A percentile compares a stretch with the other conserved stretches of the same genome.
These are phyloP conservation scores for Erithacus rubecula DNA, from an alignment of 2,797 vertebrate genomes.

Conservation along the genomic window DNA sequence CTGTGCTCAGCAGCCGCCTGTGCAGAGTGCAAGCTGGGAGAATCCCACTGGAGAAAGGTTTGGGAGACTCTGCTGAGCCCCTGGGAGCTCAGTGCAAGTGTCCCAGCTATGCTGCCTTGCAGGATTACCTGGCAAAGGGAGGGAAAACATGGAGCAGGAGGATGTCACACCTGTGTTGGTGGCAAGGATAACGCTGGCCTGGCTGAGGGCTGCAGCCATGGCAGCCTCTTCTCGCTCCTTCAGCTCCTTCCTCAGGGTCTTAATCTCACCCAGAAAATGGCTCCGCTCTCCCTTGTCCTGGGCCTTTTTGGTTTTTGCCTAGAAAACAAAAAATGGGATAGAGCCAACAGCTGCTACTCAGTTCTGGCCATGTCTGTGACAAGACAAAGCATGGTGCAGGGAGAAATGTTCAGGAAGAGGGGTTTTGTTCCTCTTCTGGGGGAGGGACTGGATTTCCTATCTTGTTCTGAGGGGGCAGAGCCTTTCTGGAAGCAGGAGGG, in stretches of 20 bases:
- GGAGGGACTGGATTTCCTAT: not conserved
- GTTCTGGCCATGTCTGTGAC: accelerated
- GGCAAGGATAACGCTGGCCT: constrained; percentile 84
- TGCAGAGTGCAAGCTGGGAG: not conserved
- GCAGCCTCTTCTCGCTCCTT: constrained; percentile 85
- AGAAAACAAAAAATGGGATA: not conserved
- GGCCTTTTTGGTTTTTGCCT: constrained; percentile 83
- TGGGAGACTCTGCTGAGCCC: not conserved
- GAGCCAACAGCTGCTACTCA: not conserved
- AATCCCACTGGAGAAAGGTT: not conserved
- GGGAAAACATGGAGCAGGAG: not conserved
- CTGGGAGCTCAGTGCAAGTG: not conserved
- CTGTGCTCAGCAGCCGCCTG: not conserved
- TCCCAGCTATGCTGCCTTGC: not conserved
- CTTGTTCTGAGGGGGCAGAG: not conserved
- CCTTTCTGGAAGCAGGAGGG: not conserved
- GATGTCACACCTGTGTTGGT: constrained; percentile 87
- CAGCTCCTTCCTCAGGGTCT: constrained; percentile 88
- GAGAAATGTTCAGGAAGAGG: not conserved
- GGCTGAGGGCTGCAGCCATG: constrained; percentile 81
- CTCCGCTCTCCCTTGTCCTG: constrained; percentile 82
- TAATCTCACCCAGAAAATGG: constrained; percentile 83
- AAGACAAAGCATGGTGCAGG: not conserved
- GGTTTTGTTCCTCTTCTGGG: not conserved
- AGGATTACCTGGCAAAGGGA: not conserved